phyloP scores from a whole-genome alignment of 1,140 invertebrate genomes.

The Drosophila murphyi region DNA sequence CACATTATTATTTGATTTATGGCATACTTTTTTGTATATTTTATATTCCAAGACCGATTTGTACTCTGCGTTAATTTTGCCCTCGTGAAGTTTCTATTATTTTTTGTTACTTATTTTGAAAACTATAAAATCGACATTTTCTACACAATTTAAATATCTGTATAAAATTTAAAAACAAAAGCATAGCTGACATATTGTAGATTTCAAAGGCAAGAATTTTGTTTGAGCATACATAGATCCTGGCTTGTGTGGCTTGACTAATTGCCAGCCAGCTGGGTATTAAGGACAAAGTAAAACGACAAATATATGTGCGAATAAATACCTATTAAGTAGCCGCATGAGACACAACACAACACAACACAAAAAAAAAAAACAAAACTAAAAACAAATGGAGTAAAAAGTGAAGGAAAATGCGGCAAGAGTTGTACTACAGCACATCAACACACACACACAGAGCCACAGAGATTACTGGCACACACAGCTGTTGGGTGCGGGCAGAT shows the following conservation, averaged over 20 bases:
- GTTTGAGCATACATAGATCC: not conserved
- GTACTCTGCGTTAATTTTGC: no score
- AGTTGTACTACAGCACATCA: slow-evolving; percentile 38
- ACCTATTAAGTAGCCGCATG: slow-evolving; percentile 35
- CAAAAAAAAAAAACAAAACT: slow-evolving; percentile 11
- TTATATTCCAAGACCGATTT: no score
- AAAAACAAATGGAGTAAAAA: slow-evolving; percentile 15
- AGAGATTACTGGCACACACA: slow-evolving; percentile 48
- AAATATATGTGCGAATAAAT: slow-evolving; percentile 17
- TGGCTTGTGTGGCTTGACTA: not conserved
- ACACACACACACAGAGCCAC: slow-evolving; percentile 15
- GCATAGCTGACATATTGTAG: no score
- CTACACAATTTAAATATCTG: no score
- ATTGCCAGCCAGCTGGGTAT: slow-evolving; percentile 13
- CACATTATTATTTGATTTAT: no score
- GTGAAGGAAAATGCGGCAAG: slow-evolving; percentile 29
- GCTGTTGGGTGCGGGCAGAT: slow-evolving; percentile 40
- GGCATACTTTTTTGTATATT: no score
- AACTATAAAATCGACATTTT: no score
- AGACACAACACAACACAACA: not conserved
- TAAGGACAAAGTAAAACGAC: not conserved
- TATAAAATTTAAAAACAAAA: no score
- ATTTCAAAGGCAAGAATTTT: not conserved
- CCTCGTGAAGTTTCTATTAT: no score
- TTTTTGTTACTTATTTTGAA: no score